phyloP scores from a whole-genome alignment of 2,888 invertebrate species.

The Phasia obesa region DNA sequence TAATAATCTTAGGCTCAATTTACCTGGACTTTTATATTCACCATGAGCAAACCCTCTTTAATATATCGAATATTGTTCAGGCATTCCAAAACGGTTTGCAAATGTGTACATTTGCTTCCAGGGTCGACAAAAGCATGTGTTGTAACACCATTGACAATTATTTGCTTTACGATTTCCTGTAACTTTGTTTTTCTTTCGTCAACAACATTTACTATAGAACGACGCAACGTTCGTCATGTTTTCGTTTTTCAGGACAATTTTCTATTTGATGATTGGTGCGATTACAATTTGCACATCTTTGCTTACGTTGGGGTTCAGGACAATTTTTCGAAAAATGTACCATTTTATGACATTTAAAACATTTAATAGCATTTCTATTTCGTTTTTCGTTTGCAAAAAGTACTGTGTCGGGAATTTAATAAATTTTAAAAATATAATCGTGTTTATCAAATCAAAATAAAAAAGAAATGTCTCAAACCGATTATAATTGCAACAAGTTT shows the following conservation, averaged over 20 bases:
- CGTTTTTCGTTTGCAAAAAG: neutral
- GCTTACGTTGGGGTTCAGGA: constrained; percentile 5
- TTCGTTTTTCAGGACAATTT: constrained; percentile 25
- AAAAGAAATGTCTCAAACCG: too few relatives aligned
- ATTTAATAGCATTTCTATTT: neutral
- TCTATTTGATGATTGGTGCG: constrained; percentile 11
- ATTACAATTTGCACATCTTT: neutral
- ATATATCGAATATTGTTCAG: neutral
- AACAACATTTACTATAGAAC: neutral
- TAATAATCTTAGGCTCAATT: neutral
- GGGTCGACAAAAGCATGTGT: constrained; percentile 40
- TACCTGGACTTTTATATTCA: constrained; percentile 9
- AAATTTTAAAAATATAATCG: too few relatives aligned
- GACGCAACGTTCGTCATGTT: neutral
- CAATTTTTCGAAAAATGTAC: neutral
- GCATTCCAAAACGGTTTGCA: neutral
- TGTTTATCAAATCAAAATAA: too few relatives aligned
- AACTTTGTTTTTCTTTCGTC: neutral
- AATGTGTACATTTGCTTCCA: constrained; percentile 3
- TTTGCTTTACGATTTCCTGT: constrained; percentile 34
- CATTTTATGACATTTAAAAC: constrained; percentile 15
- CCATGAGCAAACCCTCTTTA: constrained; percentile 18
- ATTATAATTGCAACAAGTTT: too few relatives aligned
- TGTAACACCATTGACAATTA: constrained; percentile 28
- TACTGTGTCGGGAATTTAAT: too few relatives aligned